Percentiles rank a stretch among this genome's conserved stretches.
Evolutionary conservation across 2,113 vertebrate genomes (phyloP).

Genomic region (Nerophis ophidion): DNA sequence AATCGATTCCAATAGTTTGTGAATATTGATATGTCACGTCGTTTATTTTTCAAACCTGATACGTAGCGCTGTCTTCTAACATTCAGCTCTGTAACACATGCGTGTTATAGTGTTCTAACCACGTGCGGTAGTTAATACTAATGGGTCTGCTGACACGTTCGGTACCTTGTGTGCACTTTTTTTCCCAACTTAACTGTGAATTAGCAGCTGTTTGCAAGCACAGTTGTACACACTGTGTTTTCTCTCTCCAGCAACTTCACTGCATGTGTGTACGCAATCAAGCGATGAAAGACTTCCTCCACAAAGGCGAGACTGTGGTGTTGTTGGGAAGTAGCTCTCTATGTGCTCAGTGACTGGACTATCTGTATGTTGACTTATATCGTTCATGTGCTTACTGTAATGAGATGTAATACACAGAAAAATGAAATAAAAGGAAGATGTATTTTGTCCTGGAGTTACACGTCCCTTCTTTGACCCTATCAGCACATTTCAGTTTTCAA

Average conservation of each 20-base stretch:
- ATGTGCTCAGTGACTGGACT: conserved; percentile 59
- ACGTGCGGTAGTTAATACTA: conserved; percentile 44
- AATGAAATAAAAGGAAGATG: conserved; percentile 55
- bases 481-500: conserved; percentile 2
- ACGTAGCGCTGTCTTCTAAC: conserved; percentile 50
- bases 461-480: conserved; percentile 7
- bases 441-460: conserved; percentile 48
- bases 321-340: conserved; percentile 48
- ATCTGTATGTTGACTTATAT: conserved; percentile 55
- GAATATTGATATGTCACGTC: conserved; percentile 61
- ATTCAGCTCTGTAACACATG: conserved; percentile 52
- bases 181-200: conserved; percentile 63
- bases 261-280: conserved; percentile 63
- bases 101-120: conserved; percentile 50
- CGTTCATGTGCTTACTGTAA: conserved; percentile 61
- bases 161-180: conserved; percentile 63
- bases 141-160: conserved; percentile 48
- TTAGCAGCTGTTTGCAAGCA: conserved; percentile 56
- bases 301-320: conserved; percentile 51
- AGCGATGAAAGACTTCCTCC: conserved; percentile 52
- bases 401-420: conserved; percentile 61
- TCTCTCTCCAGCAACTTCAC: conserved; percentile 53
- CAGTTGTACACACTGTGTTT: conserved; percentile 61
- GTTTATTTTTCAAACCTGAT: conserved; percentile 59
- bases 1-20: conserved; percentile 60